phyloP scores from a whole-genome alignment of 2,888 invertebrate species.

The Erebia palarica region DNA sequence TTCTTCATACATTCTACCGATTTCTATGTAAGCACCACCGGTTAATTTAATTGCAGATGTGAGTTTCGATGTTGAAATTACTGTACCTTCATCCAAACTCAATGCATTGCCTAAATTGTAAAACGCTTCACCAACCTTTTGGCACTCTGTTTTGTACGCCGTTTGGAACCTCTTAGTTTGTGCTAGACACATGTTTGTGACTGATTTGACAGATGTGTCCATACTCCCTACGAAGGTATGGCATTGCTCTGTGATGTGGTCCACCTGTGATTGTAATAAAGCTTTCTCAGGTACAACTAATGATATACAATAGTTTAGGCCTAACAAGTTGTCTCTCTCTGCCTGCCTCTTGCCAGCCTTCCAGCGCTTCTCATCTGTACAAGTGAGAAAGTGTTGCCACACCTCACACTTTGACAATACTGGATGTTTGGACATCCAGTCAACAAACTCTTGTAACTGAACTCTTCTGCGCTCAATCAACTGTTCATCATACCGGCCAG shows the following conservation, averaged over 20 bases:
- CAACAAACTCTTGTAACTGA: constrained; percentile 97
- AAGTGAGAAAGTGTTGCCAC: constrained; percentile 98
- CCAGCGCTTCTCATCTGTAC: constrained; percentile 98
- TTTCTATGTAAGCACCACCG: constrained; percentile 94
- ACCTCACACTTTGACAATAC: constrained; percentile 95
- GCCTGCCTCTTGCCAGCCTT: constrained; percentile 97
- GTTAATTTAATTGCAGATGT: constrained; percentile 92
- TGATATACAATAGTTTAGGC: constrained; percentile 95
- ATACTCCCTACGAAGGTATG: constrained; percentile 91
- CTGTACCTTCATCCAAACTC: constrained; percentile 87
- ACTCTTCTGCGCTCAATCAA: constrained; percentile 97
- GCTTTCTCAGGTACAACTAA: constrained; percentile 92
- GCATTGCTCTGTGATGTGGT: constrained; percentile 92
- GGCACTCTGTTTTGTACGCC: constrained; percentile 94
- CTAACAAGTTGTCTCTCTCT: constrained; percentile 95
- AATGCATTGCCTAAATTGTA: constrained; percentile 92
- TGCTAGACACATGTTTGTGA: constrained; percentile 90
- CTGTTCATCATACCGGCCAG: constrained; percentile 98
- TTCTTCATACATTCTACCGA: constrained; percentile 94
- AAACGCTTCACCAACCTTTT: constrained; percentile 94
- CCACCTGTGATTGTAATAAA: constrained; percentile 87
- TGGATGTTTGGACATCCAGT: constrained; percentile 98
- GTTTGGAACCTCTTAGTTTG: constrained; percentile 94
- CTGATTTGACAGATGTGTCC: constrained; percentile 93
- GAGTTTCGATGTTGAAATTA: constrained; percentile 84